Evolutionary conservation across 2,113 vertebrate genomes (phyloP).

Genomic region (Gymnarchus niloticus): DNA sequence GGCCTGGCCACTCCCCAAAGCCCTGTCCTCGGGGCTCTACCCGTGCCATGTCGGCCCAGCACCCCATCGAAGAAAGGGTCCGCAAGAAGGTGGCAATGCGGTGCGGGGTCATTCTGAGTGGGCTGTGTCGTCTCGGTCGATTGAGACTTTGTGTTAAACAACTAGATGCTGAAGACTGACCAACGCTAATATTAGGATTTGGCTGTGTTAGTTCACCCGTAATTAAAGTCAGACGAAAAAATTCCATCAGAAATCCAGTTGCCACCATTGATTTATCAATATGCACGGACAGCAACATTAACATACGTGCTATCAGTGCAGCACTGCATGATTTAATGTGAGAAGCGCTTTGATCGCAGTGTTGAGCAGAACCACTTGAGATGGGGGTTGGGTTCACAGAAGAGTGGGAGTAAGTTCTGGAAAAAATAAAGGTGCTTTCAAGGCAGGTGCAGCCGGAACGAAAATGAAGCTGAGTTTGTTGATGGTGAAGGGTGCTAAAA

Average conservation of each 20-base stretch:
- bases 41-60: neutral
- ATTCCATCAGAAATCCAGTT: neutral
- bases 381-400: neutral
- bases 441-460: neutral
- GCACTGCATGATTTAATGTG: neutral
- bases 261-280: neutral
- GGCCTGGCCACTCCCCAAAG: neutral
- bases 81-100: neutral
- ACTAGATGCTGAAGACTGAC: neutral
- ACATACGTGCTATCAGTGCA: neutral
- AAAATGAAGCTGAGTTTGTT: neutral
- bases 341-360: too few relatives aligned
- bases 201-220: neutral
- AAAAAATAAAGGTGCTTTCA: neutral
- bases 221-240: neutral
- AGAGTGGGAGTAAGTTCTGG: neutral
- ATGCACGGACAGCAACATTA: neutral
- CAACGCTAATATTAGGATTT: neutral
- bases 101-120: neutral
- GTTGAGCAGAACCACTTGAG: neutral
- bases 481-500: neutral
- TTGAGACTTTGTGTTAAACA: neutral
- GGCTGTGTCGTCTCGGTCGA: neutral
- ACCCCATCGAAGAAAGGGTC: neutral
- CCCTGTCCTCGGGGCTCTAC: neutral